Conservation (phyloP, 2,888 invertebrate species). For the Entomobrya proxima region DNA sequence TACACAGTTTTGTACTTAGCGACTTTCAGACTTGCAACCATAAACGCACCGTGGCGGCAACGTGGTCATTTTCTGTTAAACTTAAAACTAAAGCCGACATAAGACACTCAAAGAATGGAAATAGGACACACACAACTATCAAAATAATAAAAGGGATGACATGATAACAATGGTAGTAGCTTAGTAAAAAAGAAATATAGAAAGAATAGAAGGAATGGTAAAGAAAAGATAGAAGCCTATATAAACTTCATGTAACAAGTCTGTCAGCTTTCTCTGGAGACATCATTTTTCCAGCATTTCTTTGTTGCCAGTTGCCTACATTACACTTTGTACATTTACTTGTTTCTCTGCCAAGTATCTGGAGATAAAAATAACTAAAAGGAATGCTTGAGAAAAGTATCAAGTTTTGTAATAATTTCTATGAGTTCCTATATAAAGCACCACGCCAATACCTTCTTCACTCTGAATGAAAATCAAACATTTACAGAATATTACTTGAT, state of each 20-base stretch:
- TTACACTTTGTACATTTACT: neutral
- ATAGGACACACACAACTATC: neutral
- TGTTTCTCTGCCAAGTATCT: slow-evolving; percentile 1
- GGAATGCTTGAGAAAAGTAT: no score
- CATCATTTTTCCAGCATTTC: slow-evolving; percentile 1
- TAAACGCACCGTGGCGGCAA: slow-evolving; percentile 3
- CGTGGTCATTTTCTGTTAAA: neutral
- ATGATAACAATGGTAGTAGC: slow-evolving; percentile 2
- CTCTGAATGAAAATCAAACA: no score
- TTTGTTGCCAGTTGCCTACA: neutral
- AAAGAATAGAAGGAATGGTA: neutral
- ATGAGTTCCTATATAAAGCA: no score
- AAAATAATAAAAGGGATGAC: slow-evolving; percentile 21
- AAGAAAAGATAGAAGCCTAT: neutral
- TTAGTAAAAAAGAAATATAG: neutral
- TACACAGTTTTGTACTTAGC: neutral
- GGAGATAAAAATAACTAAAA: neutral
- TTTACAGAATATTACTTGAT: no score
- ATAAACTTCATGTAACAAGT: neutral
- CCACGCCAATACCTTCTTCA: no score
- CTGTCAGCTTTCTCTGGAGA: slow-evolving; percentile 16
- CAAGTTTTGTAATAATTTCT: no score
- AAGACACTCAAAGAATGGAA: neutral
- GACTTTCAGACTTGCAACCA: neutral
- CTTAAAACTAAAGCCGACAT: neutral